Evolutionary conservation across 2,113 vertebrate genomes (phyloP), one percentile per base, ranked within the genome.

Genomic region (Circaetus cinerascens): DNA sequence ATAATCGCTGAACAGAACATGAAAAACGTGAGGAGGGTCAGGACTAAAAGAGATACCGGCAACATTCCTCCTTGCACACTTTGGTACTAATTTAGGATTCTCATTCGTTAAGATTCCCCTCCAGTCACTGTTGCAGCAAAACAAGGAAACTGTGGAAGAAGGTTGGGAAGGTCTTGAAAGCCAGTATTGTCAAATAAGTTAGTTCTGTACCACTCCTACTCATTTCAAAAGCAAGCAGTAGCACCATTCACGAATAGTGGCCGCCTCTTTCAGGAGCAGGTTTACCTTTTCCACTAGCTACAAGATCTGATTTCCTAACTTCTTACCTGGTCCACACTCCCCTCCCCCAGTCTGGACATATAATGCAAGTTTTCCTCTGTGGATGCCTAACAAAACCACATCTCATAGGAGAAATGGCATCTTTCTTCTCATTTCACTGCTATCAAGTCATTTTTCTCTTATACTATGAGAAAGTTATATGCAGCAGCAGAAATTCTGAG

Each of bases 1-100:
- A 41, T 92, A 93, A 96, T n/a, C 92, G 75, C 75, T 86, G 68
- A 86, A 83, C 34, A 62, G 72, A 93, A 93, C 22, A 11, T 16
- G 27, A 79, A 95, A 95, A 93, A 79, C 59, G 1, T 26, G 53
- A 90, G 40, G 23, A 76, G 71, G 53, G 75, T 18, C 55, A 8
- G 29, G 67, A 88, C 79, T 57, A 83, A 32, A 34, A 91, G 67
- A 91, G 67, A 95, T 66, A 93, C 22, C 4, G 0, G 34, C 59
- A 88, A 62, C 82, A 76, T 66, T 88, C 48, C 25, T 86, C 53
- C 50, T 69, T 73, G 36, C 36, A 66, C 6, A 2, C 30, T 40
- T 64, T 3, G 25, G 43, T 60, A 71, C 29, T 79, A 76, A 95
- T 62, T 83, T 60, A 86, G 41, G 45, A 92, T 86, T 79, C 71